phyloP scores from a whole-genome alignment of 2,797 vertebrate species.

The Tragelaphus oryx region DNA sequence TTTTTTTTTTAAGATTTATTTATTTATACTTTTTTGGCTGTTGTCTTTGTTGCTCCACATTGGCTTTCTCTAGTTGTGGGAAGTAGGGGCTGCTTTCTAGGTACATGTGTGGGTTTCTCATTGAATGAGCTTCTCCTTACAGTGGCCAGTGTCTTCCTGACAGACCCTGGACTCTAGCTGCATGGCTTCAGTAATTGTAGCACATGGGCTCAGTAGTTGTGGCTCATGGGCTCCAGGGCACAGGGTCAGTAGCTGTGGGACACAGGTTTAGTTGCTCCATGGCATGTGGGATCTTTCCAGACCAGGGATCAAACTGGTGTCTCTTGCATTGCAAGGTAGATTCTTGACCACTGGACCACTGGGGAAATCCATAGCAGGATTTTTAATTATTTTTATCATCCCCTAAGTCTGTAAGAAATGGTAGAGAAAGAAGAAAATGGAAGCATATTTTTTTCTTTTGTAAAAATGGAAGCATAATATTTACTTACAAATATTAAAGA shows the following conservation, averaged over 20 bases:
- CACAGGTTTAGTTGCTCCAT: background rate
- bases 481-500: background rate
- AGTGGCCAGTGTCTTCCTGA: background rate
- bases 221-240: background rate
- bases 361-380: background rate
- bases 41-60: background rate
- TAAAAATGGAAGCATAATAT: background rate
- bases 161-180: background rate
- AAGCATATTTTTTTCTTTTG: background rate
- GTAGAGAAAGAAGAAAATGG: background rate
- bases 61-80: background rate
- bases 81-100: background rate
- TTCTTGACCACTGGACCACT: background rate
- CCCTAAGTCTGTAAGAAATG: background rate
- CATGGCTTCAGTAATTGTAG: background rate
- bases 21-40: background rate
- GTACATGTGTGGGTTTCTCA: background rate
- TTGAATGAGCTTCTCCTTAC: background rate
- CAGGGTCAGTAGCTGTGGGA: background rate
- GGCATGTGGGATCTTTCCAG: background rate
- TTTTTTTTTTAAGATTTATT: background rate
- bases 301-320: background rate
- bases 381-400: background rate
- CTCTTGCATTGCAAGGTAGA: background rate
- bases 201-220: background rate